Evolutionary conservation across 2,888 invertebrate genomes (phyloP), one percentile per base, ranked within the genome.

Genomic region (Drosophila kanekoi): DNA sequence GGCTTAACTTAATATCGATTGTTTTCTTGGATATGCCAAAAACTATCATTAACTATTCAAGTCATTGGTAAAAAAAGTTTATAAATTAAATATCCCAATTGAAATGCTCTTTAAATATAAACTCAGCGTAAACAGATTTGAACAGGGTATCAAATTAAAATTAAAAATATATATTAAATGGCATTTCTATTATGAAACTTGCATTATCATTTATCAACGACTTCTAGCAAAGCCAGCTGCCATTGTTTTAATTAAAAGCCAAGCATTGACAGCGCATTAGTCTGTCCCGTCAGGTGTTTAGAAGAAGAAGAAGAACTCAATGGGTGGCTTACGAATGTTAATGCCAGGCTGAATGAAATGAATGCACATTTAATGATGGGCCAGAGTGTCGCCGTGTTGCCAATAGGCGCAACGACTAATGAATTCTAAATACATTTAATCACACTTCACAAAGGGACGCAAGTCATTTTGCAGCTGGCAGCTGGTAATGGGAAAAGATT

Each of bases 371-470:
- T 83, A 84, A 83, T 72, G 68, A 80, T 54, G 64, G 60, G 41
- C 58, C 14, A 51, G 35, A 44, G 14, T 38, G 53, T 33, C 35
- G 44, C n/a, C 33, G 35, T 43, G 49, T 48, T 51, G 35, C 40
- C 58, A 51, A 44, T 44, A 44, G 47, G 44, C 45, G 37, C 18
- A 64, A 63, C 78, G 75, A 58, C 81, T 89, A 83, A 84, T 89
- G 89, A 89, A 75, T 85, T 78, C 71, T 81, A 81, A 84, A 84
- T 87, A 75, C 65, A 45, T 70, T 87, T 87, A 81, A 84, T 78
- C 81, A 74, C 65, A 68, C 41, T 81, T 70, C 61, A 10, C 61
- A 65, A 61, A 56, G 41, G 20, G 32, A 38, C 35, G 20, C 56
- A 38, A 79, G 79, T 73, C 79, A 66, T 74, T 18, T 23, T 11